A percentile compares a stretch with the other conserved stretches of the same genome.
These are phyloP conservation scores for Halichoerus grypus DNA, from an alignment of 2,113 vertebrate species.

Conservation along the genomic window DNA sequence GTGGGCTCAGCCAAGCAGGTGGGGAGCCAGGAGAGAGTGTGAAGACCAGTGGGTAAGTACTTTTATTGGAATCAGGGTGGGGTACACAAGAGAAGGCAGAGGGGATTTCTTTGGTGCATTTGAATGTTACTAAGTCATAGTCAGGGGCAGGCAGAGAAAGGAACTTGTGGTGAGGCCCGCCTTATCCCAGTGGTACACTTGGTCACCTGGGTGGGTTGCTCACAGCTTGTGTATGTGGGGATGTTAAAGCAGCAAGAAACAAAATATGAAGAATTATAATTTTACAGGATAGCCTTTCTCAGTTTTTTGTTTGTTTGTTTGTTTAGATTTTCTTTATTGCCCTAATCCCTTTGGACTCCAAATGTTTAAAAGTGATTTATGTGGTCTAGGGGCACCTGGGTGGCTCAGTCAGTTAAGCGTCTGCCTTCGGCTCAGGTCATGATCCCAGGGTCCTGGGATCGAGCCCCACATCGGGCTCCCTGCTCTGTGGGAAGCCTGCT, in stretches of 20 bases:
- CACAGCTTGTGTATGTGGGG: not conserved
- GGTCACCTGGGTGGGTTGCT: not conserved
- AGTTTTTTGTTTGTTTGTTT: not conserved
- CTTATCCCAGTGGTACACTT: not conserved
- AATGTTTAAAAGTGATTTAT: not conserved
- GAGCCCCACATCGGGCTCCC: too few relatives aligned
- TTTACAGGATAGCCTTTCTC: not conserved
- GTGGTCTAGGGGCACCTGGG: too few relatives aligned
- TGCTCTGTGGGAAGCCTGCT: too few relatives aligned
- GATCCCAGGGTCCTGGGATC: too few relatives aligned
- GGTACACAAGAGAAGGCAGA: not conserved
- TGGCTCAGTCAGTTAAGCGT: too few relatives aligned
- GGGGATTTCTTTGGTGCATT: not conserved
- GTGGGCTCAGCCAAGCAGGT: not conserved
- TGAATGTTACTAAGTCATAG: not conserved
- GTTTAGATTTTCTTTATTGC: slow-evolving; percentile 50
- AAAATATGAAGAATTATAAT: not conserved
- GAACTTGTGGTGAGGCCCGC: not conserved
- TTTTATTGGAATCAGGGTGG: not conserved
- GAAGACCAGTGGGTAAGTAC: not conserved
- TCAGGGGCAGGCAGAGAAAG: not conserved
- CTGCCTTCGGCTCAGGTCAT: too few relatives aligned
- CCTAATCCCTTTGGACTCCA: not conserved
- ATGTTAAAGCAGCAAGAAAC: not conserved
- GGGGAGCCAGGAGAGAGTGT: not conserved